Evolutionary conservation across 2,797 vertebrate genomes (phyloP), one percentile per base, ranked within the genome.

Genomic region (Rhodeus uyekii): DNA sequence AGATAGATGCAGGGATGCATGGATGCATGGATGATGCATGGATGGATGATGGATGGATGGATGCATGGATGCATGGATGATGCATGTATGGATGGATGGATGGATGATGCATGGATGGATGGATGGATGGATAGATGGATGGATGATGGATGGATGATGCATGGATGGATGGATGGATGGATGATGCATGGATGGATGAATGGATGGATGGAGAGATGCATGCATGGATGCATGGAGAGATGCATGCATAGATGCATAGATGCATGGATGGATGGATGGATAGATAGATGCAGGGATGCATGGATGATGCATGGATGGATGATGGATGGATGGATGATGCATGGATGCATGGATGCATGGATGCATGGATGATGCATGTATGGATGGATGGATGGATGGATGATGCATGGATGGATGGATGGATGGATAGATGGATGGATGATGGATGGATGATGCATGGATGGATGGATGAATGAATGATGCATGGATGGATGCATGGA

Each of bases 1-100:
- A 19, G 64, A 65, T 0, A 14, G 29, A 16, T 3, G 36, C 5
- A n/a, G 0, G 1, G 36, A 39, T 0, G n/a, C n/a, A n/a, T n/a
- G n/a, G n/a, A n/a, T n/a, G n/a, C n/a, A n/a, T n/a, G n/a, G n/a
- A n/a, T n/a, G n/a, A n/a, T n/a, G n/a, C n/a, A n/a, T n/a, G 3
- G 60, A 14, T 8, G 34, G 24, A 14, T 8, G 10, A 22, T 0
- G 2, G 7, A 29, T 2, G 36, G 10, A n/a, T 0, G 1, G 36
- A 39, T 0, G 58, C n/a, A 29, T 5, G 13, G 58, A 32, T 6
- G 13, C 24, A 61, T 16, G 4, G 58, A 24, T n/a, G n/a, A n/a
- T n/a, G n/a, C n/a, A n/a, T 6, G 5, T 12, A 29, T 2, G 1
- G 58, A 29, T 5, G 13, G 58, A 32, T 6, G 13, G 58, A 61